A percentile compares a stretch with the other conserved stretches of the same genome.
phyloP scores from a whole-genome alignment of 2,888 invertebrate species.

The Eristalis pertinax region DNA sequence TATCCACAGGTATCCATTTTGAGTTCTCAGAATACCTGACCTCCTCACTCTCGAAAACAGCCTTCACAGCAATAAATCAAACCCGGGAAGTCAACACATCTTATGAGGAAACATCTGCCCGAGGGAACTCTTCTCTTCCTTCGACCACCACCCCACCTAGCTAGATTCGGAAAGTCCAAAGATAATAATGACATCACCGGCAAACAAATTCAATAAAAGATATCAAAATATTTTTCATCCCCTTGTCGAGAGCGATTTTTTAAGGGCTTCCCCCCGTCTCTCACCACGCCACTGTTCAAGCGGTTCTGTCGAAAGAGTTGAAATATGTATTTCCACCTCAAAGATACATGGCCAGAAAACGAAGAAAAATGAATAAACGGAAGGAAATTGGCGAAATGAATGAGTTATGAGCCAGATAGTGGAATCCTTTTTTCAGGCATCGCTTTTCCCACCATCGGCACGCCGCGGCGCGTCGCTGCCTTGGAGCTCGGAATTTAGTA shows the following conservation, averaged over 20 bases:
- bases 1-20: background rate
- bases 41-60: background rate
- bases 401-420: slow-evolving; percentile 61
- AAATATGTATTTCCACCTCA: slow-evolving; percentile 9
- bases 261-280: background rate
- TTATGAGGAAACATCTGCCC: background rate
- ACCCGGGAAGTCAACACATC: background rate
- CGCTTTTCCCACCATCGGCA: background rate
- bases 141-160: background rate
- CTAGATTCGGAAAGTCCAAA: background rate
- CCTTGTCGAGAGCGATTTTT: background rate
- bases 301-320: background rate
- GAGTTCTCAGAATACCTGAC: background rate
- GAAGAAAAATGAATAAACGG: slow-evolving; percentile 45
- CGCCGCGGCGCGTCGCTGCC: background rate
- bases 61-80: background rate
- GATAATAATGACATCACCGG: slow-evolving; percentile 5
- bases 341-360: background rate
- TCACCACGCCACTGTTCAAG: background rate
- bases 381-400: slow-evolving; percentile 67
- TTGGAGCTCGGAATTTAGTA: background rate
- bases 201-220: slow-evolving; percentile 16
- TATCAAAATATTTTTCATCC: slow-evolving; percentile 16
- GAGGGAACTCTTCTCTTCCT: background rate
- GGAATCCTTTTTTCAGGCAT: background rate